Base-by-base conservation (phyloP, 2,888 invertebrate species). In the Sphinx pinastri region DNA sequence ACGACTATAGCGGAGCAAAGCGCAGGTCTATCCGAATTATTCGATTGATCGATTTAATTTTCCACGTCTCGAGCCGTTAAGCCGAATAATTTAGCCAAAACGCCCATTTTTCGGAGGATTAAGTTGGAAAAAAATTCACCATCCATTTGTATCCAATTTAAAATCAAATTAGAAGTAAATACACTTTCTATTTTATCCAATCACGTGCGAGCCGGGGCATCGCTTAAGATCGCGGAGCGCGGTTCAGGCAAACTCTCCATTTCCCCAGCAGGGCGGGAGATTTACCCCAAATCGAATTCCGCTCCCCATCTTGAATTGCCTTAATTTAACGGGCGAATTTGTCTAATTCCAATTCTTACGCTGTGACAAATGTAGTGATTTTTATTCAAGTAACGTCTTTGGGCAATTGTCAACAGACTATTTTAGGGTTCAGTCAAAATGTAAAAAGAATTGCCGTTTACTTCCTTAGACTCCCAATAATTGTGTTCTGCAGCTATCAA, bases 291-390 rank as follows among this genome's bases (percentile, higher is more conserved):
- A 92, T 93, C 93, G 91, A 93, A 93, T 92, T 88, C 87, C 84
- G 81, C 83, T 86, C 85, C 82, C 82, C 78, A 84, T 86, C 87
- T 85, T 85, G 83, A 91, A 91, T 88, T 84, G 88, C 89, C 89
- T 90, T 93, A 93, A 93, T 93, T 93, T 93, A 92, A 93, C 92
- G 90, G 90, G 88, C 90, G 92, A 93, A 93, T 93, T 93, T 92
- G 92, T 93, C 89, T 92, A 92, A 93, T 93, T 93, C 92, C 91
- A 88, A 93, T 93, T 92, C 91, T 90, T 90, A 88, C 89, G 87
- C 92, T 87, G 91, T 92, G 92, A 92, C 91, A 90, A 92, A 93
- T 91, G 91, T 92, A 88, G 87, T 89, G 89, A 91, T 92, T 91
- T 91, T 91, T 90, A 92, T 92, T 91, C 91, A 81, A 81, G 70